Percentiles rank a stretch among this genome's conserved stretches.
Conservation (phyloP, 2,113 vertebrate species). For the Silurus asotus region DNA sequence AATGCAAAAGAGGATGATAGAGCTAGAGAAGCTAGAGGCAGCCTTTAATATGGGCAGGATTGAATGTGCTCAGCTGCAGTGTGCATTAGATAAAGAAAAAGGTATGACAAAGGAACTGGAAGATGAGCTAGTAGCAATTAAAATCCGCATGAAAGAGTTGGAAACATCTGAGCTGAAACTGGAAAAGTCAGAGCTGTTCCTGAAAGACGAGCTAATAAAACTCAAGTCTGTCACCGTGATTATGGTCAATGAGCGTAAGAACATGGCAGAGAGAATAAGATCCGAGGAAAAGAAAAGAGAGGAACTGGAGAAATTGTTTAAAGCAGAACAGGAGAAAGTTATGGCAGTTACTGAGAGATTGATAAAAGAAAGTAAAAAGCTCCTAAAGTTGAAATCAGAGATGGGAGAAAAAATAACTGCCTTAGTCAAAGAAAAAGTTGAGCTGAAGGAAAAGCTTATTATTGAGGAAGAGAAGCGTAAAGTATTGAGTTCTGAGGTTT, state of each 20-base stretch:
- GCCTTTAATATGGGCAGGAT: constrained; percentile 83
- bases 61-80: constrained; percentile 83
- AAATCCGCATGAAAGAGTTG: constrained; percentile 89
- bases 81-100: constrained; percentile 87
- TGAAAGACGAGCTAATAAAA: constrained; percentile 93
- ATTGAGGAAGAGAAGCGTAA: constrained; percentile 84
- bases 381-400: constrained; percentile 92
- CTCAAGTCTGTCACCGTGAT: constrained; percentile 94
- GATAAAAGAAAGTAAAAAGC: constrained; percentile 96
- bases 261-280: constrained; percentile 87
- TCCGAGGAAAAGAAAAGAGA: constrained; percentile 90
- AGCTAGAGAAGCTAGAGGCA: constrained; percentile 88
- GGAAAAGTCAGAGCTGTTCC: constrained; percentile 87
- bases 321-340: constrained; percentile 89
- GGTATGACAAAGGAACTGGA: constrained; percentile 86
- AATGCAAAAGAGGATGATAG: constrained; percentile 89
- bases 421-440: constrained; percentile 84
- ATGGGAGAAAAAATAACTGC: constrained; percentile 89
- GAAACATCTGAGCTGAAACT: constrained; percentile 88
- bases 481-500: constrained; percentile 81
- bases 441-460: constrained; percentile 78
- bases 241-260: constrained; percentile 91
- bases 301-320: constrained; percentile 83
- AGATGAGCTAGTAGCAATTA: constrained; percentile 86
- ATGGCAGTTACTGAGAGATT: constrained; percentile 96